phyloP scores from a whole-genome alignment of 1,140 invertebrate species.

The Bombyx mori region ASM3026992v2 NC_085109.1:9929501-9930000 shows the following conservation, averaged over 20 bases:
- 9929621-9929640: too few species aligned
- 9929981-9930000: too few species aligned
- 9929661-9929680: conserved; percentile 28
- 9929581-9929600: too few species aligned
- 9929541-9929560: too few species aligned
- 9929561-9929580: too few species aligned
- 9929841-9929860: conserved; percentile 72
- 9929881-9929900: conserved; percentile 37
- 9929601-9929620: too few species aligned
- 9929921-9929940: conserved; percentile 43
- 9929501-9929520: too few species aligned
- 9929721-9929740: conserved; percentile 10
- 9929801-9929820: conserved; percentile 16
- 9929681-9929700: conserved; percentile 43
- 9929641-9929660: too few species aligned
- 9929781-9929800: conserved; percentile 7
- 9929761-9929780: conserved; percentile 11
- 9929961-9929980: too few species aligned
- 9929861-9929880: conserved; percentile 71
- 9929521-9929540: too few species aligned
- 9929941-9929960: neutral
- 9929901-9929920: conserved; percentile 40
- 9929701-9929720: conserved; percentile 34
- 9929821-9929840: conserved; percentile 33
- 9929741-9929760: conserved; percentile 12